Conservation (phyloP, 1,140 invertebrate species). For the Aethina tumida region DNA sequence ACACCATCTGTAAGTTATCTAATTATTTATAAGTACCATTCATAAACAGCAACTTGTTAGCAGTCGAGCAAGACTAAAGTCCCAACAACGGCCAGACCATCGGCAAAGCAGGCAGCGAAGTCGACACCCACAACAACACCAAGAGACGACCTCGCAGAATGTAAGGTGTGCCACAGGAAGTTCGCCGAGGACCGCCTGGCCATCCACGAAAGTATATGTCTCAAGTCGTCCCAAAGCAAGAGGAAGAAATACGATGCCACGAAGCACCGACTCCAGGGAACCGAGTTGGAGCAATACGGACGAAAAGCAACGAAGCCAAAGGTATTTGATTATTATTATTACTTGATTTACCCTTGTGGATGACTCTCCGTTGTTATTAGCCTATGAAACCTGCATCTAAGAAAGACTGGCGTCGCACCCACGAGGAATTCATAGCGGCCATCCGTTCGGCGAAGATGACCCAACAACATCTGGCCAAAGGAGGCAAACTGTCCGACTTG, state of each 20-base stretch:
- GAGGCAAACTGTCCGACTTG: conserved; percentile 76
- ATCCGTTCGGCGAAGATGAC: conserved; percentile 84
- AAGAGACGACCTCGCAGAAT: conserved; percentile 40
- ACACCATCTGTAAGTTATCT: too few relatives aligned
- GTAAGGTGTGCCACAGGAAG: conserved; percentile 56
- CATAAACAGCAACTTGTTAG: not conserved
- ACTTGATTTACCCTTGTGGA: conserved; percentile 3
- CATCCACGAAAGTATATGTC: conserved; percentile 75
- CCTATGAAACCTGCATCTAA: conserved; percentile 33
- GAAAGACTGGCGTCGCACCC: conserved; percentile 81
- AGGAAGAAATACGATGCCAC: conserved; percentile 79
- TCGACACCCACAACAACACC: conserved; percentile 21
- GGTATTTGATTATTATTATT: not conserved
- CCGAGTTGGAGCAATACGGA: conserved; percentile 70
- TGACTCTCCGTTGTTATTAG: conserved; percentile 1
- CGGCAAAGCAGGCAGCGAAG: conserved; percentile 25
- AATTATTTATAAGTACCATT: too few relatives aligned
- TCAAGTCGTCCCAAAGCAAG: conserved; percentile 62
- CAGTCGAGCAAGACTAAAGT: too few relatives aligned
- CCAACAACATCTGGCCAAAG: conserved; percentile 72
- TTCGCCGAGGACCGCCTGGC: conserved; percentile 71
- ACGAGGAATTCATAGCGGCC: conserved; percentile 84
- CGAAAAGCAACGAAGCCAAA: conserved; percentile 24
- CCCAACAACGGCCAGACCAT: conserved; percentile 20
- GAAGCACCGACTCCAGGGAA: conserved; percentile 75